Evolutionary conservation across 2,888 invertebrate species (phyloP).

Genomic region (Dasysyrphus tricinctus): DNA sequence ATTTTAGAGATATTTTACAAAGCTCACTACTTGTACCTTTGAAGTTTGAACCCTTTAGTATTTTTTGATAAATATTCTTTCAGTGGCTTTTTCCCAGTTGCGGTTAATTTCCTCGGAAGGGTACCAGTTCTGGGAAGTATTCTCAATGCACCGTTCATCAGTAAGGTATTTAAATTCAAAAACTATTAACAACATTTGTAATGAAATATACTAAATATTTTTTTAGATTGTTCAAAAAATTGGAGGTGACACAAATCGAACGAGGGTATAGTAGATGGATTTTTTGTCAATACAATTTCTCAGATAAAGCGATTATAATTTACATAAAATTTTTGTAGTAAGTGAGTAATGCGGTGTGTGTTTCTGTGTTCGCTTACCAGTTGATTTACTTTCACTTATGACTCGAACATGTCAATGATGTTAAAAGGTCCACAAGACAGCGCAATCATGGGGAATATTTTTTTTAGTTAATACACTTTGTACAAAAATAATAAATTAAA

Average conservation of each 20-base stretch:
- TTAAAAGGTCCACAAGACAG: slow-evolving; percentile 47
- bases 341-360: slow-evolving; percentile 56
- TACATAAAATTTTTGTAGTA: slow-evolving; percentile 77
- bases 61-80: slow-evolving; percentile 63
- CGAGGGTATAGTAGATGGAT: slow-evolving; percentile 87
- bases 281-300: slow-evolving; percentile 33
- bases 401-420: slow-evolving; percentile 47
- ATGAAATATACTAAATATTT: slow-evolving; percentile 78
- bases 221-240: slow-evolving; percentile 90
- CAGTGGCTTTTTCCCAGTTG: slow-evolving; percentile 98
- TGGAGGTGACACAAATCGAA: slow-evolving; percentile 92
- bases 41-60: too few relatives aligned
- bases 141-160: slow-evolving; percentile 94
- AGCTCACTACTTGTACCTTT: too few relatives aligned
- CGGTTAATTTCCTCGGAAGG: slow-evolving; percentile 96
- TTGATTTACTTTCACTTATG: slow-evolving; percentile 45
- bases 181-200: background rate
- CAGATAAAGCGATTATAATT: slow-evolving; percentile 71
- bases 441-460: slow-evolving; percentile 29
- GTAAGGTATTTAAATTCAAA: slow-evolving; percentile 86
- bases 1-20: too few relatives aligned
- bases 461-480: slow-evolving; percentile 31
- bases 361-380: slow-evolving; percentile 50
- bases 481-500: slow-evolving; percentile 61
- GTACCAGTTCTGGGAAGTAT: slow-evolving; percentile 95